A percentile compares a stretch with the other conserved stretches of the same genome.
phyloP scores from a whole-genome alignment of 2,888 invertebrate genomes.

The Pseudanteris insignis region DNA sequence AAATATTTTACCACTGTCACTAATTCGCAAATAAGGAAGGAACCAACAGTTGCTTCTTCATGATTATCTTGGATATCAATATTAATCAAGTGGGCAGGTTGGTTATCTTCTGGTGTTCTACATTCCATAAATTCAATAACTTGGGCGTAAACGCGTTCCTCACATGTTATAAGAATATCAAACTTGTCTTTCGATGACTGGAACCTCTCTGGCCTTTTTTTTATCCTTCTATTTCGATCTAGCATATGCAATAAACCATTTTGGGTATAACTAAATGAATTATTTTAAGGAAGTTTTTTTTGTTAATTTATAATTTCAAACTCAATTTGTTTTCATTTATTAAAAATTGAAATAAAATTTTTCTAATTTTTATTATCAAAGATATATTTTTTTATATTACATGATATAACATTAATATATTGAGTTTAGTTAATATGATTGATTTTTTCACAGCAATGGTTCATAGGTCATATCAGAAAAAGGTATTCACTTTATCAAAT shows the following conservation, averaged over 20 bases:
- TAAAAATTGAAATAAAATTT: no score
- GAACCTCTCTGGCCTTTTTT: slow-evolving; percentile 92
- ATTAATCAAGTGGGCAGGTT: slow-evolving; percentile 95
- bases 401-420: no score
- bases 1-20: slow-evolving; percentile 77
- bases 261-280: slow-evolving; percentile 82
- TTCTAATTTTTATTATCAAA: no score
- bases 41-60: slow-evolving; percentile 98
- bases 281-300: no score
- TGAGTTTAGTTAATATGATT: no score
- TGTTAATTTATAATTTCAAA: no score
- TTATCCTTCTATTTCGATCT: slow-evolving; percentile 95
- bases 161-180: slow-evolving; percentile 95
- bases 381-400: no score
- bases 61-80: slow-evolving; percentile 99
- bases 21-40: slow-evolving; percentile 96
- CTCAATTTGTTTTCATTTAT: no score
- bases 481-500: no score
- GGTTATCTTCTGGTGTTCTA: slow-evolving; percentile 80
- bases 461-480: no score
- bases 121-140: slow-evolving; percentile 93
- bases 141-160: slow-evolving; percentile 98
- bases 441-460: no score
- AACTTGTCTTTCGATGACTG: slow-evolving; percentile 89
- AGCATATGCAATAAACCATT: slow-evolving; percentile 98